These are phyloP conservation scores for Passerina amoena DNA, from an alignment of 2,113 vertebrate species.

Conservation along the genomic window DNA sequence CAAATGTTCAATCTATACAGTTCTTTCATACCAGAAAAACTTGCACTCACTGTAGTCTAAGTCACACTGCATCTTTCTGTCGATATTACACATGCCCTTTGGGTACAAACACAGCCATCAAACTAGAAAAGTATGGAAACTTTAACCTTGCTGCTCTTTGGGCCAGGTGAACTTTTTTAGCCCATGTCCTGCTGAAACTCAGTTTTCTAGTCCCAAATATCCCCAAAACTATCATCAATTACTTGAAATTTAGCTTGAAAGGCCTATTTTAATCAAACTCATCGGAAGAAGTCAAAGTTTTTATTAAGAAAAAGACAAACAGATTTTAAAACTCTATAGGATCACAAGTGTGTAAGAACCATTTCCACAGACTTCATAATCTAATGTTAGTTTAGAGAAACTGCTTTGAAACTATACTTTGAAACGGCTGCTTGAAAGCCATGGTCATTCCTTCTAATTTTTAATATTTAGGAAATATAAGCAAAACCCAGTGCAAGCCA, in stretches of 20 bases:
- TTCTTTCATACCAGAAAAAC: neutral
- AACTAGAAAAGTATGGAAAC: neutral
- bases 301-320: neutral
- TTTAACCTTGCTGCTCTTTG: neutral
- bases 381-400: neutral
- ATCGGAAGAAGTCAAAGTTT: neutral
- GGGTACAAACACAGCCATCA: neutral
- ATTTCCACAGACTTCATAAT: neutral
- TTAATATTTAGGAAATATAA: neutral
- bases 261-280: neutral
- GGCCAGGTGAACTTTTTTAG: neutral
- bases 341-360: rapidly evolving
- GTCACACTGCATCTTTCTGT: neutral
- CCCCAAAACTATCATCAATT: neutral
- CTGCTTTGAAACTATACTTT: neutral
- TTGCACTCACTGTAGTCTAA: neutral
- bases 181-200: neutral
- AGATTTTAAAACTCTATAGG: neutral
- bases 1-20: neutral
- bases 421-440: neutral
- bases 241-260: neutral
- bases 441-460: neutral
- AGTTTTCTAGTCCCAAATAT: neutral
- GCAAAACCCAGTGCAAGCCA: neutral
- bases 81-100: rapidly evolving